These are phyloP conservation scores for Grammomys dolichurus DNA, from an alignment of 2,113 vertebrate genomes.

Conservation along the genomic window DNA sequence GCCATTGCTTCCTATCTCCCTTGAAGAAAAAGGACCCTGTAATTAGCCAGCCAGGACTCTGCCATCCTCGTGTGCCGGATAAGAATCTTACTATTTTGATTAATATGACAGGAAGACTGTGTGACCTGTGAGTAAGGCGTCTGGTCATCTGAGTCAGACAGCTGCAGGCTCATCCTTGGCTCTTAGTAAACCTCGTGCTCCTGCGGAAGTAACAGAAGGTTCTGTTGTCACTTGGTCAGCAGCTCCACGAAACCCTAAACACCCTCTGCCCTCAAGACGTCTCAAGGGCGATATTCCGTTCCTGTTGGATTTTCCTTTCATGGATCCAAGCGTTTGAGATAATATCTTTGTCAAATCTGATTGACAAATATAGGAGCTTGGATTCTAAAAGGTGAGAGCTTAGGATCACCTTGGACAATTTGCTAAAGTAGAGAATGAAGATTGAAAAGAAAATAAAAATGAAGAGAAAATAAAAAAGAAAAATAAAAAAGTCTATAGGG, in stretches of 20 bases:
- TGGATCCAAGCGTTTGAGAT: background rate
- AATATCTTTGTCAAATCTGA: background rate
- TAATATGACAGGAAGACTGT: background rate
- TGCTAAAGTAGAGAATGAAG: constrained; percentile 28
- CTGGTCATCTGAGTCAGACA: background rate
- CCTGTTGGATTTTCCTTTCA: background rate
- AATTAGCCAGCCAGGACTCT: constrained; percentile 4
- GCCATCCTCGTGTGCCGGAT: background rate
- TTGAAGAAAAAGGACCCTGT: constrained; percentile 17
- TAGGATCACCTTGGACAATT: background rate
- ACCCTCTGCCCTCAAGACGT: background rate
- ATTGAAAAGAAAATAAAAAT: background rate
- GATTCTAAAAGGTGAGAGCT: background rate
- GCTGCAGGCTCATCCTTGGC: background rate
- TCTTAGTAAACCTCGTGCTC: background rate
- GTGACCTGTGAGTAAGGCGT: background rate
- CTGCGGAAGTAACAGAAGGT: background rate
- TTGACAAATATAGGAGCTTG: background rate
- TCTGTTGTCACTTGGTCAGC: no score
- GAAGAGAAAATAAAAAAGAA: background rate
- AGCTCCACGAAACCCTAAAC: background rate
- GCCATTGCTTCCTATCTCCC: background rate
- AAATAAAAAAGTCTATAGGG: background rate
- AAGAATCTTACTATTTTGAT: constrained; percentile 27
- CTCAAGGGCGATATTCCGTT: background rate